A percentile compares a stretch with the other conserved stretches of the same genome.
These are phyloP conservation scores for Sorex fumeus DNA, from an alignment of 2,113 vertebrate genomes.

Conservation along the genomic window DNA sequence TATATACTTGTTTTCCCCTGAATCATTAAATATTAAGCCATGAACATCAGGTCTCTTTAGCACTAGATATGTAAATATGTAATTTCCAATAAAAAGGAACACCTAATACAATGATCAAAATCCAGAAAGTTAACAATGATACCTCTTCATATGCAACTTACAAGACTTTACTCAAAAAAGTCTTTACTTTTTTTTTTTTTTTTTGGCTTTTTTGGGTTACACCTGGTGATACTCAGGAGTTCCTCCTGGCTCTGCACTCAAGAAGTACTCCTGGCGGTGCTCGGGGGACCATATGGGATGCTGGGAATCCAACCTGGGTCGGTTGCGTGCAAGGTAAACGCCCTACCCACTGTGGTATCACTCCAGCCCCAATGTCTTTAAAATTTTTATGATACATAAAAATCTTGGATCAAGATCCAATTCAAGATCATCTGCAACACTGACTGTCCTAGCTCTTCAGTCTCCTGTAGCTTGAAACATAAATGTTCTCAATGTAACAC, in stretches of 20 bases:
- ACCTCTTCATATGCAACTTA: conserved; percentile 9
- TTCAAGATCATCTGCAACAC: neutral
- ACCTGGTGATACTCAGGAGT: too few species aligned
- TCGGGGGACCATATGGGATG: too few species aligned
- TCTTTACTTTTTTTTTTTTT: too few species aligned
- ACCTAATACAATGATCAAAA: conserved; percentile 37
- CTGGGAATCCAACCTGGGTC: too few species aligned
- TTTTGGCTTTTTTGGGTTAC: too few species aligned
- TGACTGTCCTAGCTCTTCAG: neutral
- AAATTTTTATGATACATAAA: neutral
- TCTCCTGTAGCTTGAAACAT: conserved; percentile 18
- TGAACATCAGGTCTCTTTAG: neutral
- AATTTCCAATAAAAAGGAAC: conserved; percentile 55
- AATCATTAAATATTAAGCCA: neutral
- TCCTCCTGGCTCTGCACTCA: too few species aligned
- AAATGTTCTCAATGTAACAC: neutral
- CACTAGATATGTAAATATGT: neutral
- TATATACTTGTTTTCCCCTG: neutral
- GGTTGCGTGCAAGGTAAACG: too few species aligned
- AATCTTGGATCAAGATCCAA: neutral
- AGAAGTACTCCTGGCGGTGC: too few species aligned
- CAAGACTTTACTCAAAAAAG: neutral
- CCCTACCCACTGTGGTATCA: too few species aligned
- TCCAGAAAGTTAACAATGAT: conserved; percentile 12
- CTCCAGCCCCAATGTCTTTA: too few species aligned